Evolutionary conservation across 2,888 invertebrate species (phyloP).

Genomic region (Drosophila tripunctata): DNA sequence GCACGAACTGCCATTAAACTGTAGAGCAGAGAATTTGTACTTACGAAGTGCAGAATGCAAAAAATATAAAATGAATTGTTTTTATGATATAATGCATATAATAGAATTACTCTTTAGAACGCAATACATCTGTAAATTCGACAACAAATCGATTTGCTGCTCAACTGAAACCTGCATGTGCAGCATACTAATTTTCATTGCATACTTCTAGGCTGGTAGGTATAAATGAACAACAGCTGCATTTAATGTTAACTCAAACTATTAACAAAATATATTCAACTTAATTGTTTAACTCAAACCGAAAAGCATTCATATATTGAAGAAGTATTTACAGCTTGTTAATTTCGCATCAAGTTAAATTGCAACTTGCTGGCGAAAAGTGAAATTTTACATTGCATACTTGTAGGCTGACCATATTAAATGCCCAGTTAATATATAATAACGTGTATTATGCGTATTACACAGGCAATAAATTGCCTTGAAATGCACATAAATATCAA

Average conservation of each 20-base stretch:
- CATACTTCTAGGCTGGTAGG: background rate
- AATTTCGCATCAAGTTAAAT: background rate
- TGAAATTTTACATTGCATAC: constrained; percentile 46
- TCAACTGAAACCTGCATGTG: background rate
- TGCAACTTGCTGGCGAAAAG: constrained; percentile 32
- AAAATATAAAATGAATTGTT: too few species aligned
- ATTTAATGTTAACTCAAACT: background rate
- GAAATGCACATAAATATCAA: constrained; percentile 62
- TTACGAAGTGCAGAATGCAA: background rate
- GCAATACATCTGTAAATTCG: too few species aligned
- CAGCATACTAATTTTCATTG: background rate
- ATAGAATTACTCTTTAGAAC: too few species aligned
- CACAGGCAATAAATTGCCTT: constrained; percentile 70
- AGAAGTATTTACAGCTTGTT: background rate
- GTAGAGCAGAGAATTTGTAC: background rate
- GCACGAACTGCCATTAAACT: background rate
- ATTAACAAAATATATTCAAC: background rate
- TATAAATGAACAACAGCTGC: background rate
- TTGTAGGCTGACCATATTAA: constrained; percentile 25
- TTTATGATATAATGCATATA: too few species aligned
- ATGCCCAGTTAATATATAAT: constrained; percentile 22
- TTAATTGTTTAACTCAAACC: too few species aligned
- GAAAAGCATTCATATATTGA: too few species aligned
- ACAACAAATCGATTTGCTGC: background rate
- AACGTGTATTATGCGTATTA: constrained; percentile 51